Base-by-base conservation (phyloP, 2,113 vertebrate species). In the Vimba vimba region DNA sequence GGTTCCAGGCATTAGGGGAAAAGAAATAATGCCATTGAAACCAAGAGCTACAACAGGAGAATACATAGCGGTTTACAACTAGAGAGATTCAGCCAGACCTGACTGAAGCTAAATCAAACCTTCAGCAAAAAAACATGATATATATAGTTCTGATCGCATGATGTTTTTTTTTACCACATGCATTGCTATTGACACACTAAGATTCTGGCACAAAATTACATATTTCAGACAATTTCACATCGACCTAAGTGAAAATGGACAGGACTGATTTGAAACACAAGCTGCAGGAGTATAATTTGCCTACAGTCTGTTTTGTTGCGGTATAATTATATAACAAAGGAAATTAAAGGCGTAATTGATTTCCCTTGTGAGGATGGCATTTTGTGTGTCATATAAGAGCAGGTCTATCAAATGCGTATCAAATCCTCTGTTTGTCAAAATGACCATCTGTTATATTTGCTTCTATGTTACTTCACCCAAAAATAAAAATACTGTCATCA, bases 1-100 rank as follows among this genome's bases (percentile, higher is more conserved):
- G 85, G 62, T 85, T 85, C 62, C 77, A 47, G 23, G 60, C 62
- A 87, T 85, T 84, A 87, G 74, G 30, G 76, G 33, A 69, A 36
- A 79, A 15, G 52, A 85, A 79, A 74, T 27, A 81, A 82, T 71
- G 60, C 27, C 74, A 71, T 76, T 43, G 74, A 68, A 79, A 83
- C 57, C 75, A 83, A 75, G 30, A 82, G n/a, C n/a, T 76, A 13
- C 23, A 75, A 59, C 27, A 86, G 76, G 60, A 71, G 69, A 50
- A 55, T 45, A 57, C 71, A 82, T 21, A 25, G 64, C 6, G 10
- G 27, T 68, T 64, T 69, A 81, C 47, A 84, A 45, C 25, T 52
- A 69, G 17, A 68, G 9, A 71, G 79, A n/a, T 33, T 52, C 25
- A 60, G 17, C 33, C 45, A 60, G 13, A 60, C 17, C 25, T 27